Evolutionary conservation across 2,888 invertebrate species (phyloP), one percentile per base, ranked within the genome.

Genomic region (Mimachlamys varia): DNA sequence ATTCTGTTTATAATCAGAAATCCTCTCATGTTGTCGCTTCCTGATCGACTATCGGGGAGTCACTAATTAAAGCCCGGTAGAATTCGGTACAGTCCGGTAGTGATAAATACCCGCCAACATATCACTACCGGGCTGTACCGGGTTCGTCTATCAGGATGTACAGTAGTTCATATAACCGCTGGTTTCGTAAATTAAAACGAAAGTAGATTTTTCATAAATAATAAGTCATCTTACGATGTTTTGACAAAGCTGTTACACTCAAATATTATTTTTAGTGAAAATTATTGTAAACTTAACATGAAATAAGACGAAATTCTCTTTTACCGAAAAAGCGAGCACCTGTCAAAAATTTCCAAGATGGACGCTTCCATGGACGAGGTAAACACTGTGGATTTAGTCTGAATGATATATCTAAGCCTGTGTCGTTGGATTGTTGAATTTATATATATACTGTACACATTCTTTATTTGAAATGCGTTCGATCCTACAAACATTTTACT

Each of bases 1-100:
- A 98, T 97, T 95, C 97, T 97, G 96, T 98, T 98, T 95, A 98
- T 98, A 93, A 98, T 97, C 92, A 98, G 96, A 92, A 98, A 97
- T 22, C 98, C 98, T 95, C 97, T 98, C 98, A 98, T 98, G 91
- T 95, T 97, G 88, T 50, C 76, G 87, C 38, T 53, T 33, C n/a
- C 88, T 50, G 1, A 53, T 53, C 1, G 5, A 44, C 27, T 44
- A n/a, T n/a, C n/a, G n/a, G n/a, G n/a, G n/a, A n/a, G n/a, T n/a
- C n/a, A n/a, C n/a, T n/a, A n/a, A n/a, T n/a, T n/a, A n/a, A n/a
- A n/a, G n/a, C n/a, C n/a, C n/a, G n/a, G n/a, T n/a, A n/a, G n/a
- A n/a, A n/a, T n/a, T n/a, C n/a, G n/a, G n/a, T n/a, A n/a, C n/a
- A n/a, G n/a, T n/a, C n/a, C n/a, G n/a, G n/a, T n/a, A n/a, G n/a